A percentile compares a stretch with the other conserved stretches of the same genome.
Conservation (phyloP, 2,113 vertebrate genomes). For the Datnioides undecimradiatus region DNA sequence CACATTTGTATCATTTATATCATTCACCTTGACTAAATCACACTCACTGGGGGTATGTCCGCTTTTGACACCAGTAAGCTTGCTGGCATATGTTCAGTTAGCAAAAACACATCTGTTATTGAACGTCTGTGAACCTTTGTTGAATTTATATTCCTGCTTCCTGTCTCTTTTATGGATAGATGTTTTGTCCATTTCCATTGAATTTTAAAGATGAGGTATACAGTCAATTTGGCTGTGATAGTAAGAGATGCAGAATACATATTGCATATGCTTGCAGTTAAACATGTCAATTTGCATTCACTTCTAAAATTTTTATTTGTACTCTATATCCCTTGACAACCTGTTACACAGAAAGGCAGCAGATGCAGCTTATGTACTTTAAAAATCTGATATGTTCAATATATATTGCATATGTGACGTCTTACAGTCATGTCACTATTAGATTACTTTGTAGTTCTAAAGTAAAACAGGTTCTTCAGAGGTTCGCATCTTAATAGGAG, state of each 20-base stretch:
- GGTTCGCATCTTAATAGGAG: too few relatives aligned
- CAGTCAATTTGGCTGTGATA: conserved; percentile 4
- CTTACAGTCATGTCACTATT: conserved; percentile 8
- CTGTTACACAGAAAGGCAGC: conserved; percentile 19
- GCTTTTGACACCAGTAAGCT: conserved; percentile 48
- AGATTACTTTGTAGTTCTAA: conserved; percentile 36
- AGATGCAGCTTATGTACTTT: background rate
- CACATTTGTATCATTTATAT: conserved; percentile 47
- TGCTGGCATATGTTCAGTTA: conserved; percentile 54
- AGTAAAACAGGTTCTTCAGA: background rate
- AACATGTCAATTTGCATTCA: conserved; percentile 2
- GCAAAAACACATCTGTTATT: conserved; percentile 59
- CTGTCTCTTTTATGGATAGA: conserved; percentile 39
- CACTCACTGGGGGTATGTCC: conserved; percentile 26
- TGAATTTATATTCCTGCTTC: conserved; percentile 30
- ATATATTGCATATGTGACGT: too few relatives aligned
- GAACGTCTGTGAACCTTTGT: conserved; percentile 32
- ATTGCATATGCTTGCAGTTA: conserved; percentile 9
- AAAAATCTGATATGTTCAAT: conserved; percentile 1
- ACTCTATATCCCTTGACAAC: conserved; percentile 16
- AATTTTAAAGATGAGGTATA: background rate
- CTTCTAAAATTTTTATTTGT: conserved; percentile 10
- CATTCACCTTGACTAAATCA: conserved; percentile 54
- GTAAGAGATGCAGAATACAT: conserved; percentile 11
- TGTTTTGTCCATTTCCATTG: background rate